A percentile compares a stretch with the other conserved stretches of the same genome.
phyloP scores from a whole-genome alignment of 2,888 invertebrate species.

The Gnatocerus cornutus region DNA sequence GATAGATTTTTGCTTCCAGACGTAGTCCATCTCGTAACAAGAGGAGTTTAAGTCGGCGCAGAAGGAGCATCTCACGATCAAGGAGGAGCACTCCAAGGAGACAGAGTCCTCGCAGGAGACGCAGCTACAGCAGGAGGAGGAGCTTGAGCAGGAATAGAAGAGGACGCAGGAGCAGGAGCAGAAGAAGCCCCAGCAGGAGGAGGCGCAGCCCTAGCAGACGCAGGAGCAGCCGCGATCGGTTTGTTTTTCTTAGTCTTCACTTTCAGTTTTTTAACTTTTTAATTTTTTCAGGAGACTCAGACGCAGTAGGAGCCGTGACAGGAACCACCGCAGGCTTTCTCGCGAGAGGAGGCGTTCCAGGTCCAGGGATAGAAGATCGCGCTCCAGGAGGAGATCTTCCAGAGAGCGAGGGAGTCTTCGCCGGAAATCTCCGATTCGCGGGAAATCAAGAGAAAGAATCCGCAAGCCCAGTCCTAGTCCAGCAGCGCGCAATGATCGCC shows the following conservation, averaged over 20 bases:
- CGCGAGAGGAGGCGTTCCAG: constrained; percentile 62
- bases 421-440: constrained; percentile 68
- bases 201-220: constrained; percentile 63
- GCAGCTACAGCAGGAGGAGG: constrained; percentile 65
- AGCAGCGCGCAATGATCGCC: constrained; percentile 55
- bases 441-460: constrained; percentile 61
- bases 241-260: neutral
- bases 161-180: constrained; percentile 64
- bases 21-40: constrained; percentile 67
- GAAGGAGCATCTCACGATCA: constrained; percentile 63
- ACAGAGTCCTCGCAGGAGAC: constrained; percentile 63
- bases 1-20: constrained; percentile 63
- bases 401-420: constrained; percentile 64
- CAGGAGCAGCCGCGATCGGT: constrained; percentile 64
- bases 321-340: constrained; percentile 64
- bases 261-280: neutral
- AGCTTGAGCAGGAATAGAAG: constrained; percentile 69
- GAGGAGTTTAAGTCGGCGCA: constrained; percentile 64
- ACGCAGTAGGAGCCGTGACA: constrained; percentile 68
- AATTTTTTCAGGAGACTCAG: constrained; percentile 59
- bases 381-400: constrained; percentile 65
- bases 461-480: constrained; percentile 68
- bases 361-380: constrained; percentile 68
- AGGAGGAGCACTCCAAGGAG: constrained; percentile 59
- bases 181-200: constrained; percentile 70